Conservation (phyloP, 2,797 vertebrate genomes). For the Thamnophis elegans region DNA sequence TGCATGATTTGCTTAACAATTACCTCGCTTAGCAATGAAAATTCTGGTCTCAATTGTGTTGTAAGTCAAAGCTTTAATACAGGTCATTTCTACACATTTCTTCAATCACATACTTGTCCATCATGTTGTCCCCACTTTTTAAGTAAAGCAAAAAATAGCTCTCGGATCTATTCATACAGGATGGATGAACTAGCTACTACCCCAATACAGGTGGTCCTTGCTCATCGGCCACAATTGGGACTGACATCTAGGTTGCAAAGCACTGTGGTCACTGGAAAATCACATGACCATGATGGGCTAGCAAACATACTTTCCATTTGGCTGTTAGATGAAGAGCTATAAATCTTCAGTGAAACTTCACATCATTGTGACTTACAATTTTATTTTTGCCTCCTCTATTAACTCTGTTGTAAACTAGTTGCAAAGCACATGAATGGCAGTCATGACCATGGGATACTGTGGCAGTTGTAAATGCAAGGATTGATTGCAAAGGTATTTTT, state of each 20-base stretch:
- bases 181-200: background rate
- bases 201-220: background rate
- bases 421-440: too few relatives aligned
- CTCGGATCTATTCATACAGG: background rate
- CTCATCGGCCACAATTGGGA: background rate
- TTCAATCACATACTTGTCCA: background rate
- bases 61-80: background rate
- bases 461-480: too few relatives aligned
- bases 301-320: background rate
- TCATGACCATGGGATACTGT: too few relatives aligned
- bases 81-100: background rate
- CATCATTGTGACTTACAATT: background rate
- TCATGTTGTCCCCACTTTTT: background rate
- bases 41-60: too few relatives aligned
- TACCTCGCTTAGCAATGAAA: too few relatives aligned
- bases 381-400: too few relatives aligned
- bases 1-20: too few relatives aligned
- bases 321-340: background rate
- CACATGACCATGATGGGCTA: background rate
- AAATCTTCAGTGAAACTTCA: background rate
- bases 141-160: background rate
- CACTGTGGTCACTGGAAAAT: background rate
- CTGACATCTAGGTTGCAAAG: background rate
- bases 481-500: too few relatives aligned
- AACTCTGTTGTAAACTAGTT: too few relatives aligned